These are phyloP conservation scores for Acronicta alni DNA, from an alignment of 2,888 invertebrate species.

Conservation along the genomic window DNA sequence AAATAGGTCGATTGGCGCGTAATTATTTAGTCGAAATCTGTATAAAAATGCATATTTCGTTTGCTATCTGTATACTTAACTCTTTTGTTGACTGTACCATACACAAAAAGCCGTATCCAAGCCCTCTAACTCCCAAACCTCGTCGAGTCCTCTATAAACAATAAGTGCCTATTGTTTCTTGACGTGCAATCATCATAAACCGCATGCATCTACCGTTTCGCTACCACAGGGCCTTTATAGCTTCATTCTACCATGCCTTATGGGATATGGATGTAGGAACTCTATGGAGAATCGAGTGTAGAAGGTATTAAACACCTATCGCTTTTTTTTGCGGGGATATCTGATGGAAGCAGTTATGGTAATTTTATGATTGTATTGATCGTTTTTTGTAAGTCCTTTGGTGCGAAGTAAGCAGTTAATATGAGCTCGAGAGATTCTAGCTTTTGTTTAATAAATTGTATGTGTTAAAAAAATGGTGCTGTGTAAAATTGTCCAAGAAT, in stretches of 20 bases:
- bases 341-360: conserved; percentile 30
- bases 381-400: background rate
- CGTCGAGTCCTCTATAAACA: conserved; percentile 62
- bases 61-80: too few relatives aligned
- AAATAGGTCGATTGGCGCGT: too few relatives aligned
- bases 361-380: conserved; percentile 23
- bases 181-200: conserved; percentile 79
- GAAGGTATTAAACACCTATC: conserved; percentile 34
- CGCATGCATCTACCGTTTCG: conserved; percentile 69
- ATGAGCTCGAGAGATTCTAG: background rate
- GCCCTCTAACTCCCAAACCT: background rate
- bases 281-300: conserved; percentile 12
- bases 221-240: conserved; percentile 55
- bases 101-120: conserved; percentile 31
- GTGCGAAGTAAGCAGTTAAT: background rate
- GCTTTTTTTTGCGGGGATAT: conserved; percentile 29
- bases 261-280: conserved; percentile 14
- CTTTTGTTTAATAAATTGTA: background rate
- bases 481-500: too few relatives aligned
- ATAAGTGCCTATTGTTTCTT: conserved; percentile 78
- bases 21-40: too few relatives aligned
- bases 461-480: too few relatives aligned
- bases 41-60: too few relatives aligned
- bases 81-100: too few relatives aligned
- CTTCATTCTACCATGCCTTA: conserved; percentile 54